Evolutionary conservation across 2,797 vertebrate species (phyloP), one percentile per base, ranked within the genome.

Genomic region (Amblyopsis hoosieri): DNA sequence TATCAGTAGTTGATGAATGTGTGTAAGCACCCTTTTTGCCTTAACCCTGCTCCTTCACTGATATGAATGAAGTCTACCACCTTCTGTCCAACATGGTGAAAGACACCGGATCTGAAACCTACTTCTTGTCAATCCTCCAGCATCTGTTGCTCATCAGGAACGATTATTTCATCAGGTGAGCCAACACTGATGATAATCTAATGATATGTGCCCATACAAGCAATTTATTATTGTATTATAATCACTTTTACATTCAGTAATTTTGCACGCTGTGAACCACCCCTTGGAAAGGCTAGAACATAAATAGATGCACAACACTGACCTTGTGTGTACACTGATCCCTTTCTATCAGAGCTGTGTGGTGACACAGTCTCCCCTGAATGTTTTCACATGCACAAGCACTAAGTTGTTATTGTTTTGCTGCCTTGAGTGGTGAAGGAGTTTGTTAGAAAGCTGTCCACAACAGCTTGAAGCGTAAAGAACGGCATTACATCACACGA

Each of bases 71-170:
- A 81, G 96, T 99, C 0, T 99, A 95, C 88, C 96, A 98, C 83
- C 93, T 99, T 60, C 85, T 99, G 33, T 97, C 96, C 80, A 99
- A 99, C 48, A 95, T 99, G 95, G 85, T 99, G 86, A 98, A 94
- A 88, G 98, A 98, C 74, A 98, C 98, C 0, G 72, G 91, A 54
- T 95, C 97, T 2, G 98, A 99, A 85, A 75, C 90, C 47, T 98
- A 96, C 85, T 94, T 99, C 75, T 86, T 99, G 54, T 99, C 98
- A 12, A 93, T 99, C 81, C 94, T 99, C 1, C 98, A 99, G 84
- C 98, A 99, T 71, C 94, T 98, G 64, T 89, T 99, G 51, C 96
- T 99, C 67, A 97, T 99, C 86, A 93, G 98, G 87, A 99, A 94
- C 3, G 97, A 99, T 87, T 99, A 98, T 90, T 99, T 96, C 84